These are phyloP conservation scores for Scomber japonicus DNA, from an alignment of 2,113 vertebrate genomes.

Conservation along the genomic window DNA sequence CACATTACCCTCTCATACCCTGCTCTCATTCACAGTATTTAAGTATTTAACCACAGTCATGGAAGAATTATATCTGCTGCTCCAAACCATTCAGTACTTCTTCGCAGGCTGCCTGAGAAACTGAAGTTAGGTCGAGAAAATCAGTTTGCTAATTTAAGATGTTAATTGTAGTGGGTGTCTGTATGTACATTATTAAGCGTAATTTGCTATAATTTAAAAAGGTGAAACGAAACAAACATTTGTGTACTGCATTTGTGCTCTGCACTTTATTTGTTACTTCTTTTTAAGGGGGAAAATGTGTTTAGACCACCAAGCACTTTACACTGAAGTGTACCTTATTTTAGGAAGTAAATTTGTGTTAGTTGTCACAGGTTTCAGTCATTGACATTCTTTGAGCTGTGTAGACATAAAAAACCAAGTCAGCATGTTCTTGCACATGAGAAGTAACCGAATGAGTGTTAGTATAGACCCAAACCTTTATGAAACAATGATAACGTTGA, in stretches of 20 bases:
- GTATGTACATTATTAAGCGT: background rate
- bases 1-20: background rate
- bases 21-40: constrained; percentile 23
- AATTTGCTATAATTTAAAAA: background rate
- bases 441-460: background rate
- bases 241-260: no score
- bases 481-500: background rate
- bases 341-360: no score
- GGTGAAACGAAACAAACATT: background rate
- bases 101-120: background rate
- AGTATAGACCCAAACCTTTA: background rate
- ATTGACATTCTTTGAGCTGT: no score
- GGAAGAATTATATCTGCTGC: background rate
- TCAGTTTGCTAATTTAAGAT: background rate
- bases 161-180: background rate
- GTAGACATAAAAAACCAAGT: no score
- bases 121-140: background rate
- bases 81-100: background rate
- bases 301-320: no score
- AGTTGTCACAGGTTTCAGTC: no score
- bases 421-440: background rate
- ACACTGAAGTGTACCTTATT: no score
- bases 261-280: no score
- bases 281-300: no score
- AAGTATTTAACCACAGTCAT: background rate